Evolutionary conservation across 2,113 vertebrate genomes (phyloP).

Genomic region (Gymnobelideus leadbeateri): DNA sequence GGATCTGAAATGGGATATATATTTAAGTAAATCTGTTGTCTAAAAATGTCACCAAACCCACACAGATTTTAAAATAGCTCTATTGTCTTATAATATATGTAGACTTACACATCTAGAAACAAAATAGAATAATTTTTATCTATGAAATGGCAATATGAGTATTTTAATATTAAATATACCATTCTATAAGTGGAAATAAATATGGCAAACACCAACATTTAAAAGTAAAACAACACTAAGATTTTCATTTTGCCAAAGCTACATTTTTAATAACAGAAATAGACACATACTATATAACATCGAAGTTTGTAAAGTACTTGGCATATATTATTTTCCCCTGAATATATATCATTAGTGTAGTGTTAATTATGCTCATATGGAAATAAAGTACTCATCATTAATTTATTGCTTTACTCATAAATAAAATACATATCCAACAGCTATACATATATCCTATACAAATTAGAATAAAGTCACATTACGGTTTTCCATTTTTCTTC

Average conservation of each 20-base stretch:
- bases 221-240: conserved; percentile 75
- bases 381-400: conserved; percentile 61
- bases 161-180: neutral
- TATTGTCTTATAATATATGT: conserved; percentile 39
- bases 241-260: conserved; percentile 71
- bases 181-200: neutral
- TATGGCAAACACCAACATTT: neutral
- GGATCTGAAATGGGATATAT: neutral
- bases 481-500: conserved; percentile 3
- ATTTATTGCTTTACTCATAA: conserved; percentile 62
- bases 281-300: neutral
- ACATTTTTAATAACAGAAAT: conserved; percentile 31
- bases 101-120: neutral
- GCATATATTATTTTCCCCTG: neutral
- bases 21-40: neutral
- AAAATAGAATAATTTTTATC: neutral
- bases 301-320: neutral
- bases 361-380: conserved; percentile 78
- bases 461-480: neutral
- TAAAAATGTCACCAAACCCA: conserved; percentile 54
- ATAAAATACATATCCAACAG: conserved; percentile 37
- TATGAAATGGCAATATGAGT: neutral
- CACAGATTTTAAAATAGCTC: neutral
- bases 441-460: neutral
- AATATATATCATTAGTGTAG: conserved; percentile 72